Conservation (phyloP, 2,797 vertebrate species). For the Sebastes paucispinis region DNA sequence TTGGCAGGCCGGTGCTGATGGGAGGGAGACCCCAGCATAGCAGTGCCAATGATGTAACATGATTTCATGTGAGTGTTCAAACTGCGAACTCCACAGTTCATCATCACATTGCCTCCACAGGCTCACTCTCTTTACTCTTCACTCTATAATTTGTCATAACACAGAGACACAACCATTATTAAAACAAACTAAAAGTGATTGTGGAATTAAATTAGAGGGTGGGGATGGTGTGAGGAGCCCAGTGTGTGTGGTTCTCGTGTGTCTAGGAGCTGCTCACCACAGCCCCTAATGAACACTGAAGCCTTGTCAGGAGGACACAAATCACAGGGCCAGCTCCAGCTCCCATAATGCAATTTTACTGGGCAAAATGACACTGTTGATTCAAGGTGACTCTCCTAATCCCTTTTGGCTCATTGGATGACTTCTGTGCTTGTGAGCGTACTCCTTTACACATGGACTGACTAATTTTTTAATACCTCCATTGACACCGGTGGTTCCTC, state of each 20-base stretch:
- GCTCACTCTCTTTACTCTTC: not conserved
- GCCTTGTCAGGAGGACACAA: constrained; percentile 79
- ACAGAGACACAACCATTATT: not conserved
- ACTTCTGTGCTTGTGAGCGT: constrained; percentile 53
- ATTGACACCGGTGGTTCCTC: constrained; percentile 26
- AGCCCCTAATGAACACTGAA: constrained; percentile 79
- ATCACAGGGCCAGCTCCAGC: constrained; percentile 73
- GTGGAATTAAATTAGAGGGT: not conserved
- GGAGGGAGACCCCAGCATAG: constrained; percentile 48
- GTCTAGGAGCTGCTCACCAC: constrained; percentile 66
- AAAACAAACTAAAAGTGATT: not conserved
- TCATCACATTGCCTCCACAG: constrained; percentile 7
- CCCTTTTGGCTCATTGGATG: constrained; percentile 61
- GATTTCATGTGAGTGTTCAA: constrained; percentile 37
- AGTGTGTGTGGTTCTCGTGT: constrained; percentile 48
- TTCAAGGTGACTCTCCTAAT: constrained; percentile 80
- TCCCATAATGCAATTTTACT: constrained; percentile 80
- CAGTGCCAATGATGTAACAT: constrained; percentile 31
- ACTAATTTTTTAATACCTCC: constrained; percentile 38
- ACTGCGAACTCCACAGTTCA: constrained; percentile 29
- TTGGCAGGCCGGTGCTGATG: constrained; percentile 10
- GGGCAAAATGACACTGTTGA: constrained; percentile 70
- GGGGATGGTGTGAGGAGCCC: constrained; percentile 23
- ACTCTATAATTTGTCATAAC: not conserved
- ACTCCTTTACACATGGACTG: constrained; percentile 38